A percentile compares a stretch with the other conserved stretches of the same genome.
phyloP scores from a whole-genome alignment of 2,888 invertebrate species.

The Epistrophe eligans region DNA sequence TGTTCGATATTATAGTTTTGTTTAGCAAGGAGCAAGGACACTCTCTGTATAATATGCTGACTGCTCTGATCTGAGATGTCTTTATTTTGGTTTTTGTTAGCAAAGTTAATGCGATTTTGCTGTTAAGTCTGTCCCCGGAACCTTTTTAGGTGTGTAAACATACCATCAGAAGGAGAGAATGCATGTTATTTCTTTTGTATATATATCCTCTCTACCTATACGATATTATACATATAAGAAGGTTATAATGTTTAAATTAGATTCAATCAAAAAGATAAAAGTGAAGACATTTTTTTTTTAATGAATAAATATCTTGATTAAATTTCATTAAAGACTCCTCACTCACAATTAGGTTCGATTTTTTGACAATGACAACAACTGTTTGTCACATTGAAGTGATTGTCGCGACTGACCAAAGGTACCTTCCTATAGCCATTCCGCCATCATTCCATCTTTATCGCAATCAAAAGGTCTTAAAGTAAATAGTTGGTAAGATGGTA shows the following conservation, averaged over 20 bases:
- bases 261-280: constrained; percentile 46
- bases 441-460: constrained; percentile 35
- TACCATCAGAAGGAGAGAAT: constrained; percentile 8
- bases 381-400: constrained; percentile 28
- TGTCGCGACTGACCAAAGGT: constrained; percentile 50
- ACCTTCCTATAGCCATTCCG: background rate
- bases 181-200: constrained; percentile 37
- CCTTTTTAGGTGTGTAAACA: constrained; percentile 73
- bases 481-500: constrained; percentile 16
- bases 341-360: constrained; percentile 37
- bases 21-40: constrained; percentile 46
- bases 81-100: constrained; percentile 76
- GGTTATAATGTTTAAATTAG: constrained; percentile 44
- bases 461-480: constrained; percentile 36
- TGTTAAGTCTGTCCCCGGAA: constrained; percentile 77
- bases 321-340: constrained; percentile 42
- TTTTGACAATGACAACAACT: constrained; percentile 28
- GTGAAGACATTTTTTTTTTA: constrained; percentile 8
- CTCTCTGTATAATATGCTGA: background rate
- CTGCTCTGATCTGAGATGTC: constrained; percentile 37
- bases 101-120: constrained; percentile 81
- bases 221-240: background rate
- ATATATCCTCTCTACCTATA: background rate
- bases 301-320: background rate
- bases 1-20: constrained; percentile 21